Base-by-base conservation (phyloP, 2,113 vertebrate species). In the Axis porcinus region DNA sequence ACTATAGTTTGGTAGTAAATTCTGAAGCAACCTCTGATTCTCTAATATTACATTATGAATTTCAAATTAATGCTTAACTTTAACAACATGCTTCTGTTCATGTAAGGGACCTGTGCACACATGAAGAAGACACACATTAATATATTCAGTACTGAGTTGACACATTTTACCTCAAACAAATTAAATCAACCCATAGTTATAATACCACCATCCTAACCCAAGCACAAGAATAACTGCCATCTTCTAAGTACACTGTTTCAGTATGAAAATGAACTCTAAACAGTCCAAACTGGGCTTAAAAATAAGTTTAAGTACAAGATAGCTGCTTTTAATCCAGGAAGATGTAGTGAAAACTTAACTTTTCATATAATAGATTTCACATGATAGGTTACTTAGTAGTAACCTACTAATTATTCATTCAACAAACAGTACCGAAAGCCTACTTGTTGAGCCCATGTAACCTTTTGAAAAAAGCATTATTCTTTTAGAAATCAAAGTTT, bases 311-410 rank as follows among this genome's bases (percentile, higher is more conserved):
- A 40, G 19, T 8, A 55, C 13, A 84, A 79, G 19, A 55, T 40
- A 88, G 86, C 12, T 6, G 64, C 84, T 96, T 76, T 79, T 82
- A 94, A 97, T 21, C 9, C 28, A 88, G 70, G 50, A 97, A 89
- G 50, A 95, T 76, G 15, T 9, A 83, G 47, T 57, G 23, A 97
- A 97, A 88, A 82, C 89, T 93, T 97, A 97, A 97, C 91, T 83
- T 96, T 90, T 92, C 47, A 88, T 5, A 52, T 70, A 92, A 90
- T 23, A 95, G 40, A 21, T 97, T 82, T 70, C n/a, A 70, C 67
- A 57, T 74, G 88, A 96, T n/a, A 89, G 30, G 16, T 97, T 78
- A 97, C 58, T 92, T 17, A 83, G 82, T 54, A 76, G 45, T 86
- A 86, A 76, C 30, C 62, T 94, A 91, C 7, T 94, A 30, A 94